phyloP scores from a whole-genome alignment of 2,797 vertebrate genomes.

The Sus cebifrons region DNA sequence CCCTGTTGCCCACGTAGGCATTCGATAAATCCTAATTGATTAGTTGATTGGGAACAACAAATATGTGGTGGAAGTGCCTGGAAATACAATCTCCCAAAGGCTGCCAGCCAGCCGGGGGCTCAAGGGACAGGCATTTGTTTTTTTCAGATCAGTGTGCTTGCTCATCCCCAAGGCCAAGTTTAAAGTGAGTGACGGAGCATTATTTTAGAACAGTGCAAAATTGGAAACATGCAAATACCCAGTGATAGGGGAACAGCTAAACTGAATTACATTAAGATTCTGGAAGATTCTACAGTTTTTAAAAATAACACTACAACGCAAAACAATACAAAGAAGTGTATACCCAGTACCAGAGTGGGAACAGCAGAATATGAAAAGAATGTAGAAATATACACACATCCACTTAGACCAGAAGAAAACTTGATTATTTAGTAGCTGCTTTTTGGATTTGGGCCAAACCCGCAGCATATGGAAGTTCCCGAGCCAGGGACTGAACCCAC shows the following conservation, averaged over 20 bases:
- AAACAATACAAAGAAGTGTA: background rate
- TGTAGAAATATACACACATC: background rate
- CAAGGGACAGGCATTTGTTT: background rate
- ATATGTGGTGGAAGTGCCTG: slow-evolving; percentile 33
- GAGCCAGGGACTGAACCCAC: too few species aligned
- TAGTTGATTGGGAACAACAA: slow-evolving; percentile 72
- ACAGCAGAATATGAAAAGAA: slow-evolving; percentile 14
- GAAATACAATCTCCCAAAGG: slow-evolving; percentile 61
- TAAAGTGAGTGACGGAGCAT: slow-evolving; percentile 67
- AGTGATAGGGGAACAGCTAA: background rate
- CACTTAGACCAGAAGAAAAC: background rate
- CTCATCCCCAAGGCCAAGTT: slow-evolving; percentile 67
- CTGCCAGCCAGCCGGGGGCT: slow-evolving; percentile 48
- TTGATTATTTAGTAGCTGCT: background rate
- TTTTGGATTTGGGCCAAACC: background rate
- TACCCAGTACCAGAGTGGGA: slow-evolving; percentile 13
- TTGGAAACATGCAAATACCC: slow-evolving; percentile 24
- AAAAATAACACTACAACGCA: background rate
- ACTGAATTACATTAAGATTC: slow-evolving; percentile 44
- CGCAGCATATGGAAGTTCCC: too few species aligned
- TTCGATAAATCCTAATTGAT: slow-evolving; percentile 72
- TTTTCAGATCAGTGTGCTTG: slow-evolving; percentile 65
- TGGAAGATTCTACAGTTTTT: slow-evolving; percentile 14
- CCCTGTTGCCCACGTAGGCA: background rate
- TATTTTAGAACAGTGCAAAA: slow-evolving; percentile 56